These are phyloP conservation scores for Aleadryas rufinucha DNA, from an alignment of 2,113 vertebrate genomes.

Conservation along the genomic window DNA sequence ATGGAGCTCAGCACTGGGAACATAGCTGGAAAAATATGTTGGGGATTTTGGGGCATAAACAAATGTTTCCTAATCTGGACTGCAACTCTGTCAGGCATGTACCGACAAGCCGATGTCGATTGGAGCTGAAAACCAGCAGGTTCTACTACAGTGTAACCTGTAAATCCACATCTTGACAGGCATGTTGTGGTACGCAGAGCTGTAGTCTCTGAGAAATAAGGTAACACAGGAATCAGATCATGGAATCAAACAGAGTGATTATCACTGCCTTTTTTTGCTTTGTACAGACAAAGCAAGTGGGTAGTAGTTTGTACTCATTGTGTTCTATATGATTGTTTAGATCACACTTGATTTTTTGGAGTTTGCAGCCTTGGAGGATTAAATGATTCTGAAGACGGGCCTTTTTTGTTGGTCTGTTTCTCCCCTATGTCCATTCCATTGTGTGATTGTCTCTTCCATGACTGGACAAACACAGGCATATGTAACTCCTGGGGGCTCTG, in stretches of 20 bases:
- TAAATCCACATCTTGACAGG: conserved; percentile 73
- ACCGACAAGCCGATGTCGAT: conserved; percentile 64
- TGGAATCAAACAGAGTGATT: conserved; percentile 68
- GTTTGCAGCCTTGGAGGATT: background rate
- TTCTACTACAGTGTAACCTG: conserved; percentile 64
- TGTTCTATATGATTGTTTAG: background rate
- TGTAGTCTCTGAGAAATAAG: conserved; percentile 58
- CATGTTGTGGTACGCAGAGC: conserved; percentile 72
- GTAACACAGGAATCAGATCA: conserved; percentile 54
- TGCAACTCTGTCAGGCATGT: conserved; percentile 70
- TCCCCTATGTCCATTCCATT: background rate
- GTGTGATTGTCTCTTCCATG: background rate
- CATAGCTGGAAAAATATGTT: conserved; percentile 47
- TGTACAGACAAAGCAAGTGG: background rate
- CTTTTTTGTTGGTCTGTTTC: background rate
- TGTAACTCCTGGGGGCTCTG: background rate
- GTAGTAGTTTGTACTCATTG: conserved; percentile 19
- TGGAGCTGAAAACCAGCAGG: conserved; percentile 68
- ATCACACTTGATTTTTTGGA: background rate
- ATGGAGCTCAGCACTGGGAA: background rate
- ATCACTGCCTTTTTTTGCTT: conserved; percentile 16
- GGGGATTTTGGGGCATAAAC: conserved; percentile 68
- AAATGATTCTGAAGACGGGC: background rate
- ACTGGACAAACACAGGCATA: background rate
- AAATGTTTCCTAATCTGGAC: conserved; percentile 73